A percentile compares a stretch with the other conserved stretches of the same genome.
These are phyloP conservation scores for Scalopus aquaticus DNA, from an alignment of 2,113 vertebrate genomes.

Conservation along the genomic window DNA sequence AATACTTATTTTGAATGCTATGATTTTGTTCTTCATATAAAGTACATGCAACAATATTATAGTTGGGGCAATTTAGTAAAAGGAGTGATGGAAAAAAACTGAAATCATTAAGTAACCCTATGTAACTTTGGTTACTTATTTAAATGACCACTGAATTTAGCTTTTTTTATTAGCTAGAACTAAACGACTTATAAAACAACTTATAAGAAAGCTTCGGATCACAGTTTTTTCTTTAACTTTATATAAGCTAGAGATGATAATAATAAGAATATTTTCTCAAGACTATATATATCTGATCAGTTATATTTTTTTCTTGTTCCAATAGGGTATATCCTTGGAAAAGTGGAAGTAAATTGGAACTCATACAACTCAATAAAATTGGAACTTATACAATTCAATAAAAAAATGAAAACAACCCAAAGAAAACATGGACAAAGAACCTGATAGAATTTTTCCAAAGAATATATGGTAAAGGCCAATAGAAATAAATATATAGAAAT, in stretches of 20 bases:
- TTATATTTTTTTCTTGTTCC: background rate
- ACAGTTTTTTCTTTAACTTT: background rate
- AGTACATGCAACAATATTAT: background rate
- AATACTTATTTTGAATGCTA: background rate
- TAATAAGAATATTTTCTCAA: background rate
- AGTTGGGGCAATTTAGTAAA: conserved; percentile 1
- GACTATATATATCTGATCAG: background rate
- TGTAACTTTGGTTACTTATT: background rate
- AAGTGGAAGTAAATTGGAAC: background rate
- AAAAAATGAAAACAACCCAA: too few relatives aligned
- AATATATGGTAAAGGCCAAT: too few relatives aligned
- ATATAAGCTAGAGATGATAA: background rate
- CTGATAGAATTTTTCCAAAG: too few relatives aligned
- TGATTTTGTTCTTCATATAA: background rate
- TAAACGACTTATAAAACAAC: background rate
- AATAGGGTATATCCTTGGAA: background rate
- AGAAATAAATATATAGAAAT: too few relatives aligned
- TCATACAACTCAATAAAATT: background rate
- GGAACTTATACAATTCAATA: background rate
- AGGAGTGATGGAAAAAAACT: background rate
- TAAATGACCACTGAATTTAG: conserved; percentile 26
- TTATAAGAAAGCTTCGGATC: background rate
- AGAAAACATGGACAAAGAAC: too few relatives aligned
- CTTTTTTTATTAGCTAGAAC: background rate
- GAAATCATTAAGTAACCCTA: background rate